Percentiles rank a stretch among this genome's conserved stretches.
Evolutionary conservation across 2,113 vertebrate genomes (phyloP).

Genomic region (Mystacornis crossleyi): DNA sequence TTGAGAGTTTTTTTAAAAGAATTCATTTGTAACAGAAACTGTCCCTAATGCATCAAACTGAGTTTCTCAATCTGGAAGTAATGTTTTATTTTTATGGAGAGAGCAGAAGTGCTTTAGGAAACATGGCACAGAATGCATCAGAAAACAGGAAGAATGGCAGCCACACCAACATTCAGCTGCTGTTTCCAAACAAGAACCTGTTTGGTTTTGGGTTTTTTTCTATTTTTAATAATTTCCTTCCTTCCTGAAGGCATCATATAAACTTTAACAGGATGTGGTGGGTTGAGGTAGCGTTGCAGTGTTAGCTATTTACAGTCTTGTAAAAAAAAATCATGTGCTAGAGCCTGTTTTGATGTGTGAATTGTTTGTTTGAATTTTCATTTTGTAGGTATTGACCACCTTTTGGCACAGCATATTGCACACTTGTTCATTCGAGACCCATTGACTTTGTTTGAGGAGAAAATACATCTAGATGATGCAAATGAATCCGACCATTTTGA

Average conservation of each 20-base stretch:
- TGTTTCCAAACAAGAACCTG: not conserved
- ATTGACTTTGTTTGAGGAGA: constrained; percentile 91
- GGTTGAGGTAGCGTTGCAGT: constrained; percentile 28
- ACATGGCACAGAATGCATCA: not conserved
- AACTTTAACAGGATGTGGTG: constrained; percentile 32
- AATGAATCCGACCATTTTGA: constrained; percentile 99
- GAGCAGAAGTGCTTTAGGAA: not conserved
- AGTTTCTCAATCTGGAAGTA: not conserved
- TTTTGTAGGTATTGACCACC: constrained; percentile 91
- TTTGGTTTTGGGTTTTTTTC: not conserved
- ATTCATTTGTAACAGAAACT: not conserved
- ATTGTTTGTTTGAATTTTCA: constrained; percentile 40
- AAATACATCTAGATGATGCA: constrained; percentile 93
- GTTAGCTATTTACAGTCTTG: not conserved
- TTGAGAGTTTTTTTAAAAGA: not conserved
- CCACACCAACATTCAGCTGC: not conserved
- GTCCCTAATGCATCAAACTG: not conserved
- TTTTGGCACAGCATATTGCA: constrained; percentile 95
- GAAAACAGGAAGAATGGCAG: not conserved
- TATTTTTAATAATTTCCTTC: not conserved
- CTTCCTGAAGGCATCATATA: not conserved
- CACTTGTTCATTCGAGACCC: constrained; percentile 99
- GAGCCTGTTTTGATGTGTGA: not conserved
- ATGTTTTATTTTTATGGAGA: not conserved
- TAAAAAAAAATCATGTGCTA: not conserved